These are phyloP conservation scores for Drosophila athabasca DNA, from an alignment of 1,140 invertebrate species.

Conservation along the genomic window DNA sequence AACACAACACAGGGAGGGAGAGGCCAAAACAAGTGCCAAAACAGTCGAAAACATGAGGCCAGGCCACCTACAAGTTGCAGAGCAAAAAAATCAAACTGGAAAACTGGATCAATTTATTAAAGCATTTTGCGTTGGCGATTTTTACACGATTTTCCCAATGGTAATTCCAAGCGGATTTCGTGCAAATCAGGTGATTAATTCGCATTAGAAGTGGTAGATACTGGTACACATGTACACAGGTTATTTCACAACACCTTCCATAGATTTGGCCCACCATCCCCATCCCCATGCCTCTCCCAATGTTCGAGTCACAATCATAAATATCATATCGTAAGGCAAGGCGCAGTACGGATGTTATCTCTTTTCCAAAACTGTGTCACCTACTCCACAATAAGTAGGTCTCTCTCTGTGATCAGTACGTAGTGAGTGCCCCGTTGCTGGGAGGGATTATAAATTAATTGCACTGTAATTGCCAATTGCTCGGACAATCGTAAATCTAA, in stretches of 20 bases:
- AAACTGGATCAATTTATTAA: constrained; percentile 58
- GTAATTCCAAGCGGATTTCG: constrained; percentile 50
- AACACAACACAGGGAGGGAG: constrained; percentile 15
- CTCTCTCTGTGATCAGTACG: constrained; percentile 16
- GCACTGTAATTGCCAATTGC: constrained; percentile 59
- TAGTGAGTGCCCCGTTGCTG: constrained; percentile 4
- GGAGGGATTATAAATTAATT: constrained; percentile 59
- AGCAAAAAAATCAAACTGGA: background rate
- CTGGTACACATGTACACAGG: constrained; percentile 25
- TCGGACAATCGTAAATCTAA: constrained; percentile 45
- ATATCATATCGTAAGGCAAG: constrained; percentile 43
- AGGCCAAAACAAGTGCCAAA: constrained; percentile 43
- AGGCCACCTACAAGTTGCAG: constrained; percentile 41
- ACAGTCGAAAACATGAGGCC: constrained; percentile 42
- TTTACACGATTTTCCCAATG: constrained; percentile 37
- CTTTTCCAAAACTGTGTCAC: constrained; percentile 37
- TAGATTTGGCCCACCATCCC: too few species aligned
- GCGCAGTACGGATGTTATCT: constrained; percentile 21
- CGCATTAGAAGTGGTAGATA: constrained; percentile 32
- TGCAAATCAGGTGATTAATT: constrained; percentile 44
- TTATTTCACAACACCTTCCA: constrained; percentile 34
- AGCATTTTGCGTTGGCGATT: constrained; percentile 46
- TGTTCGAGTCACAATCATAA: constrained; percentile 33
- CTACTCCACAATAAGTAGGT: constrained; percentile 36
- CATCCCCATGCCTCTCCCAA: background rate